Percentiles rank a stretch among this genome's conserved stretches.
phyloP scores from a whole-genome alignment of 2,888 invertebrate species.

The Chloroclysta siterata region DNA sequence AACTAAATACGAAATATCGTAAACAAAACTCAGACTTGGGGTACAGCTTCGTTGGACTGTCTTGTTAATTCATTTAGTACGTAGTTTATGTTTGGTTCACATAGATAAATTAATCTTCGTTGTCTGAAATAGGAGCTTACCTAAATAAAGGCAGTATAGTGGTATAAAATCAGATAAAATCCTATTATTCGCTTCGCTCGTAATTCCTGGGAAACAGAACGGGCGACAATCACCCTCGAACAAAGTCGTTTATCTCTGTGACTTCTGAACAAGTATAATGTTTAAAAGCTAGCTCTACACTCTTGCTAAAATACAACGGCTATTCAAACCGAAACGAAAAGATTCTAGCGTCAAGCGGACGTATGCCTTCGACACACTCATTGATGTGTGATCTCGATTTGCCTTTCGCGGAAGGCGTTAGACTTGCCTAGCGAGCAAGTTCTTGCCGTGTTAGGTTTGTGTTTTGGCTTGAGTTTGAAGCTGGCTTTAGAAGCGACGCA shows the following conservation, averaged over 20 bases:
- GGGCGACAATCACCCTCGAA: constrained; percentile 58
- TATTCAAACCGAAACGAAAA: background rate
- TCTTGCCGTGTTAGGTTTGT: background rate
- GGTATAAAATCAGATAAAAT: background rate
- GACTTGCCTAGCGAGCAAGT: background rate
- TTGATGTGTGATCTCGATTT: background rate
- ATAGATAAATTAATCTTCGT: too few relatives aligned
- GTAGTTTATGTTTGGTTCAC: background rate
- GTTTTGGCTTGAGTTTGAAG: constrained; percentile 21
- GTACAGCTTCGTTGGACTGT: too few relatives aligned
- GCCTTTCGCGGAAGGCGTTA: background rate
- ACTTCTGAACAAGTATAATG: constrained; percentile 68
- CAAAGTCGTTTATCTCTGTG: constrained; percentile 63
- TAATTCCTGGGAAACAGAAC: constrained; percentile 36
- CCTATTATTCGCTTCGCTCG: constrained; percentile 10
- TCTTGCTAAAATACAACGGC: background rate
- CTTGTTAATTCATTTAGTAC: too few relatives aligned
- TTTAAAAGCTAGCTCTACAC: constrained; percentile 29
- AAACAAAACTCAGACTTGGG: too few relatives aligned
- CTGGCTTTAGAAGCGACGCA: constrained; percentile 66
- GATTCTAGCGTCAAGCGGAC: background rate
- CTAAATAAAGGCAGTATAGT: background rate
- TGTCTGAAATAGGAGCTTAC: background rate
- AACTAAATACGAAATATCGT: too few relatives aligned
- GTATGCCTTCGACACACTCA: background rate